phyloP scores from a whole-genome alignment of 2,888 invertebrate species.

The Herminia tarsipennalis region DNA sequence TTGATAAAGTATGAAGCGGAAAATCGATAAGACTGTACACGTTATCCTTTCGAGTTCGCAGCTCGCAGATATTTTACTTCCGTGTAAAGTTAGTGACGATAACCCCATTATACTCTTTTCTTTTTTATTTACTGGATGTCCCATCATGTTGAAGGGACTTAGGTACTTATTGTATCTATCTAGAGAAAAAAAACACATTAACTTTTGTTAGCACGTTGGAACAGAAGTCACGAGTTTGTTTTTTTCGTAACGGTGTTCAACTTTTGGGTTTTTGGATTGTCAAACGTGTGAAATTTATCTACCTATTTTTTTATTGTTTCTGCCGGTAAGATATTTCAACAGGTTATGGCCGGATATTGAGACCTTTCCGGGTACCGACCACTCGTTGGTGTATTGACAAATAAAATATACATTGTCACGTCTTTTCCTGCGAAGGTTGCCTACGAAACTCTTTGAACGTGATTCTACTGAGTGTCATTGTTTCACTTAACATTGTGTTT shows the following conservation, averaged over 20 bases:
- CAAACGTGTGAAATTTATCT: not conserved
- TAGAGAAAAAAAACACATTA: slow-evolving; percentile 15
- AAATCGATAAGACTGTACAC: slow-evolving; percentile 30
- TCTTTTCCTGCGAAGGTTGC: not conserved
- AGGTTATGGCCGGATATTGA: slow-evolving; percentile 16
- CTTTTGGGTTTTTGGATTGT: slow-evolving; percentile 9
- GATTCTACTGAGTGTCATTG: no score
- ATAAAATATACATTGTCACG: slow-evolving; percentile 3
- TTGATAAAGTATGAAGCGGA: slow-evolving; percentile 2
- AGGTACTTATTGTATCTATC: slow-evolving; percentile 28
- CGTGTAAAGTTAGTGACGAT: slow-evolving; percentile 10
- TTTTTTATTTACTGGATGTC: slow-evolving; percentile 24
- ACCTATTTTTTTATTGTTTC: slow-evolving; percentile 15
- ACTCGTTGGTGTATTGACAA: slow-evolving; percentile 8
- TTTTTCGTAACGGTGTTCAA: no score
- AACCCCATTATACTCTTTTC: slow-evolving; percentile 20
- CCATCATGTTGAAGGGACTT: slow-evolving; percentile 27
- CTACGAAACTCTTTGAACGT: no score
- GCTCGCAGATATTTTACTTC: not conserved
- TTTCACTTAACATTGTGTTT: no score
- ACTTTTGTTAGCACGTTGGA: no score
- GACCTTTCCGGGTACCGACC: slow-evolving; percentile 5
- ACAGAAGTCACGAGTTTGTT: no score
- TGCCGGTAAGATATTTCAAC: slow-evolving; percentile 30
- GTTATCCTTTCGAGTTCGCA: slow-evolving; percentile 11